A percentile compares a stretch with the other conserved stretches of the same genome.
phyloP scores from a whole-genome alignment of 2,113 vertebrate species.

The Hyaena hyaena region DNA sequence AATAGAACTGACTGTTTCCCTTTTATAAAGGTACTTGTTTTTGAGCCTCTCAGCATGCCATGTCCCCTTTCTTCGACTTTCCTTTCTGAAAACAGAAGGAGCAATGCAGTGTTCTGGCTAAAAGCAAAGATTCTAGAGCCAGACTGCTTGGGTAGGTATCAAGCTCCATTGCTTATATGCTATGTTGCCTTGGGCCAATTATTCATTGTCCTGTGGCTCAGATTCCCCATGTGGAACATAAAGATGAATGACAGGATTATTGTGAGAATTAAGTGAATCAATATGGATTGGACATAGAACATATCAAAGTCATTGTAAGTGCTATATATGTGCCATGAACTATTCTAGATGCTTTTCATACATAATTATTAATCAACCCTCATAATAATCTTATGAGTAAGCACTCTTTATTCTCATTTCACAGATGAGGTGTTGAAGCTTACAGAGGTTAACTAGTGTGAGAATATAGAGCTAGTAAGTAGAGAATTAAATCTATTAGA shows the following conservation, averaged over 20 bases:
- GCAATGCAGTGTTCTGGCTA: not conserved
- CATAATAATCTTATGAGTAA: not conserved
- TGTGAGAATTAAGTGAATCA: conserved; percentile 22
- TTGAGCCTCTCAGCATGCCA: not conserved
- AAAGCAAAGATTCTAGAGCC: not conserved
- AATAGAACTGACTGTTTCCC: not conserved
- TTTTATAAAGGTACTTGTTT: not conserved
- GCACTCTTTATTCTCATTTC: not conserved
- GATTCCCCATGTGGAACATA: not conserved
- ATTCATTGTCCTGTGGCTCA: not conserved
- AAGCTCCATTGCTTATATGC: not conserved
- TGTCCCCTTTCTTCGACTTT: not conserved
- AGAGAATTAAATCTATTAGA: not conserved
- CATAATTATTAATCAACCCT: not conserved
- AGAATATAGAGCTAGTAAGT: not conserved
- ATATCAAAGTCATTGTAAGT: not conserved
- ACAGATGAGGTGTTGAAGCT: not conserved
- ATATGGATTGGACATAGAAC: not conserved
- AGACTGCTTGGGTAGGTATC: not conserved
- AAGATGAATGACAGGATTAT: not conserved
- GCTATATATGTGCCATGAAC: not conserved
- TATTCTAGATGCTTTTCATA: not conserved
- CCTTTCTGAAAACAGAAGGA: conserved; percentile 29
- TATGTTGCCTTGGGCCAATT: not conserved
- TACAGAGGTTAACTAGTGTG: not conserved